Evolutionary conservation across 2,888 invertebrate genomes (phyloP).

Genomic region (Ophion obscuratus): DNA sequence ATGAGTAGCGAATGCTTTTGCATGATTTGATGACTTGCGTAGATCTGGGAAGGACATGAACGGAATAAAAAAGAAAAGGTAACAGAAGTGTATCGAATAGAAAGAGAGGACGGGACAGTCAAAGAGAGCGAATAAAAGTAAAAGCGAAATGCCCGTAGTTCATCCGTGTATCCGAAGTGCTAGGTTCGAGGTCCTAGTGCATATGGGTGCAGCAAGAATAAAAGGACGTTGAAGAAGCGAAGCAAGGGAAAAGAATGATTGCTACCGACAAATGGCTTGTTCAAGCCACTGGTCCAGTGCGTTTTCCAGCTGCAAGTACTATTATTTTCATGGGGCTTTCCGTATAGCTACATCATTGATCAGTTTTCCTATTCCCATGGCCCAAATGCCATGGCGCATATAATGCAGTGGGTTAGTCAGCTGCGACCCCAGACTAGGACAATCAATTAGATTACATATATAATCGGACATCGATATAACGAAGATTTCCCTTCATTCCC

Average conservation of each 20-base stretch:
- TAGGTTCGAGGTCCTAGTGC: constrained; percentile 52
- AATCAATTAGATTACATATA: too few relatives aligned
- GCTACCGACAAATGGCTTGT: constrained; percentile 58
- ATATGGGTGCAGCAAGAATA: constrained; percentile 11
- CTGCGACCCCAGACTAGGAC: too few relatives aligned
- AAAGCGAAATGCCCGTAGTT: neutral
- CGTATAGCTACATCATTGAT: neutral
- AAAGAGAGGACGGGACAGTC: constrained; percentile 38
- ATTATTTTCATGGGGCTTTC: neutral
- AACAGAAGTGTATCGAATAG: constrained; percentile 36
- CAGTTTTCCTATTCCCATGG: neutral
- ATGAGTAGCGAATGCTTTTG: constrained; percentile 19
- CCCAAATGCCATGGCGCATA: too few relatives aligned
- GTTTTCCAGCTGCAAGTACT: constrained; percentile 51
- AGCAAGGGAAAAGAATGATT: constrained; percentile 64
- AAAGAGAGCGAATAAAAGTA: constrained; percentile 22
- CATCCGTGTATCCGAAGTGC: constrained; percentile 66
- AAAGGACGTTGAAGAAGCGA: constrained; percentile 29
- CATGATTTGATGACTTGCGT: constrained; percentile 53
- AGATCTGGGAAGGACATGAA: constrained; percentile 2
- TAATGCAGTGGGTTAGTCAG: too few relatives aligned
- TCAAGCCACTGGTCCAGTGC: constrained; percentile 52
- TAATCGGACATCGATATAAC: too few relatives aligned
- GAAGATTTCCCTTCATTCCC: too few relatives aligned
- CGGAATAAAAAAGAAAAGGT: constrained; percentile 41